phyloP scores from a whole-genome alignment of 2,113 vertebrate genomes.

The Sorex araneus region DNA sequence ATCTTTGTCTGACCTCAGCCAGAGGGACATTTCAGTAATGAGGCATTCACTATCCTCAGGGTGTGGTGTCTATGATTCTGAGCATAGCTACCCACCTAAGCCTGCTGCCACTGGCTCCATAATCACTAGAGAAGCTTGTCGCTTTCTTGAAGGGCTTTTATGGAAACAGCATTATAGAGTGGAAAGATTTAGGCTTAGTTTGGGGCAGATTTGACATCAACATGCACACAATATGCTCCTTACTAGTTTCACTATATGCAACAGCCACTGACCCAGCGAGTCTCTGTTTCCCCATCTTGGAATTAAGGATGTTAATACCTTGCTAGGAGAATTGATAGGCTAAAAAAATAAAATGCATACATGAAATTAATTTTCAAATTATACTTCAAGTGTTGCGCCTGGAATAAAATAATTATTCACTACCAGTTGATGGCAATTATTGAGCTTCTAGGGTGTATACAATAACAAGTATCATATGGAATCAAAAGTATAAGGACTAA shows the following conservation, averaged over 20 bases:
- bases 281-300: constrained; percentile 35
- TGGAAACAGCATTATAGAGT: neutral
- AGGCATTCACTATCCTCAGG: neutral
- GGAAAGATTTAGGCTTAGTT: neutral
- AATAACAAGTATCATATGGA: neutral
- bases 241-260: neutral
- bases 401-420: neutral
- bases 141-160: constrained; percentile 27
- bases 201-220: neutral
- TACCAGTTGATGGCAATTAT: neutral
- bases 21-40: neutral
- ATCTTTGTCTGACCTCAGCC: neutral
- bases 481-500: neutral
- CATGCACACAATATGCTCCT: neutral
- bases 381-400: neutral
- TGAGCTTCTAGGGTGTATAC: neutral
- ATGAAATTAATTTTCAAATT: constrained; percentile 14
- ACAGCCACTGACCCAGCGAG: neutral
- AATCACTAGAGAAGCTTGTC: neutral
- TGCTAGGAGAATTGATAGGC: constrained; percentile 31
- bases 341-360: neutral
- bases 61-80: neutral
- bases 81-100: neutral
- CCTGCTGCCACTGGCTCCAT: neutral
- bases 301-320: neutral